Evolutionary conservation across 2,797 vertebrate species (phyloP).

Genomic region (Oreochromis grahami): DNA sequence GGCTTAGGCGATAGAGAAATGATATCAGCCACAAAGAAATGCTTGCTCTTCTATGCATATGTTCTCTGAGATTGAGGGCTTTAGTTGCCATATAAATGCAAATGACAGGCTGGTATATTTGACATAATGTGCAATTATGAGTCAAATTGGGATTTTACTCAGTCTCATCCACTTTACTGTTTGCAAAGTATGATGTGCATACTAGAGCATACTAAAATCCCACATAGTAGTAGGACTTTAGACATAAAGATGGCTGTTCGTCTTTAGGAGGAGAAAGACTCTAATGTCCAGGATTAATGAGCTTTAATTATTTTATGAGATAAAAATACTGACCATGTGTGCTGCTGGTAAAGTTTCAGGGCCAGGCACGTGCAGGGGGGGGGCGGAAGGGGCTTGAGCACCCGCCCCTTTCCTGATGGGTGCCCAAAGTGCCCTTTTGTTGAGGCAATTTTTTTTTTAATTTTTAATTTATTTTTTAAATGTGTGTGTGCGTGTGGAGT

Average conservation of each 20-base stretch:
- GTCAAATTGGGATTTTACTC: slow-evolving; percentile 32
- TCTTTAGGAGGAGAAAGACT: not conserved
- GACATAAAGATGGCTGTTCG: not conserved
- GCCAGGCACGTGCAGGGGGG: too few relatives aligned
- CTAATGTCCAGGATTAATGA: not conserved
- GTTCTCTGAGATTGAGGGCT: slow-evolving; percentile 51
- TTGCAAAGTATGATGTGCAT: slow-evolving; percentile 30
- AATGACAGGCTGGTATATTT: slow-evolving; percentile 45
- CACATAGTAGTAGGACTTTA: not conserved
- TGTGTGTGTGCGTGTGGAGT: too few relatives aligned
- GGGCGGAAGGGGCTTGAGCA: too few relatives aligned
- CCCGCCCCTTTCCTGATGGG: too few relatives aligned
- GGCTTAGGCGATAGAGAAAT: slow-evolving; percentile 63
- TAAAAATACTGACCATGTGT: not conserved
- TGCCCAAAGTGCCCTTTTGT: too few relatives aligned
- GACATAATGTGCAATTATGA: slow-evolving; percentile 58
- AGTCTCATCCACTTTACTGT: slow-evolving; percentile 40
- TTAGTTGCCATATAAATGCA: slow-evolving; percentile 68
- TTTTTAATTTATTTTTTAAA: too few relatives aligned
- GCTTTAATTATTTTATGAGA: not conserved
- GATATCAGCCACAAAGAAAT: slow-evolving; percentile 59
- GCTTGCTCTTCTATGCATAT: slow-evolving; percentile 60
- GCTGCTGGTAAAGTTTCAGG: not conserved
- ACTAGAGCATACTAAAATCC: not conserved
- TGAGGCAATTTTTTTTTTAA: too few relatives aligned